Evolutionary conservation across 2,888 invertebrate species (phyloP), one percentile per base, ranked within the genome.

Genomic region (Phragmatobia fuliginosa): DNA sequence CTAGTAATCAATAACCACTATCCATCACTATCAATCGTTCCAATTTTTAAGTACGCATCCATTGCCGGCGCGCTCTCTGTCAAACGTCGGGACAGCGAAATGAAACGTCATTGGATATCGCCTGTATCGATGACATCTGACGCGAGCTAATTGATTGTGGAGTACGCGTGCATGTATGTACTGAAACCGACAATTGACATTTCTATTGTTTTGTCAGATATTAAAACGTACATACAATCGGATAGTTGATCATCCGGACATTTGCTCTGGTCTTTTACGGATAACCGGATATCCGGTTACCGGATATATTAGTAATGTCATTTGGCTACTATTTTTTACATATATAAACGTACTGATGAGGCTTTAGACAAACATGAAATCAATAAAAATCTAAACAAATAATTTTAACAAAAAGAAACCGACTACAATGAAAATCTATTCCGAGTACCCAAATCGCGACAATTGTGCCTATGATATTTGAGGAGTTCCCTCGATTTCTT

Each of bases 71-170:
- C 32, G 4, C 49, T 33, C 81, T 77, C 62, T 49, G 75, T 81
- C 80, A 81, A 68, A 72, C 32, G 72, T 71, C 73, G 62, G 8
- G 38, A 32, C 45, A 56, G 1, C 31, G 36, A 63, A 77, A 80
- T 68, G 75, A 67, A 77, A 74, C 77, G 73, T 79, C 80, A 81
- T 66, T 71, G 71, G 77, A 77, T 69, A 61, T 11, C 70, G 71
- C 36, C 66, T 65, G 64, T 64, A 65, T 52, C 60, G 31, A 49
- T 60, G 64, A 72, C 73, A 72, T 71, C 71, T 80, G 80, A 81
- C 75, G 66, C 14, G 70, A 52, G 74, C 71, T 72, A 80, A 80
- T 81, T 80, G 81, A 60, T 70, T 77, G 75, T 77, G 69, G 75
- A 81, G 71, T 21, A n/a, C n/a, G 21, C 25, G 10, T 25, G 64